Base-by-base conservation (phyloP, 1,140 invertebrate genomes). In the Nasonia giraulti region DNA sequence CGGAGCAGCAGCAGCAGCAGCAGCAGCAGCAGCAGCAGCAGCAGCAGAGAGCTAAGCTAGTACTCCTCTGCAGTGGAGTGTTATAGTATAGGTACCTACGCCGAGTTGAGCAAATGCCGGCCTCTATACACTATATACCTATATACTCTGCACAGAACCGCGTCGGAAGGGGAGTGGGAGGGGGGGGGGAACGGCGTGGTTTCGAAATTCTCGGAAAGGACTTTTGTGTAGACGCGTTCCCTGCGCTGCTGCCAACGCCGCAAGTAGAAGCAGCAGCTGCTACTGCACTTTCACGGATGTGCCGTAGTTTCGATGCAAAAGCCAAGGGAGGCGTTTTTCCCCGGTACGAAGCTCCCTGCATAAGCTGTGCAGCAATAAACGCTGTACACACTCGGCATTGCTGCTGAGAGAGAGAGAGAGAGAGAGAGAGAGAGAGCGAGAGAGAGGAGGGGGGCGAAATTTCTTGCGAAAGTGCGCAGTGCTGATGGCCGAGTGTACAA, bases 131-230 rank as follows among this genome's bases (percentile, higher is more conserved):
- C n/a, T 7, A 14, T 6, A 37, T 37, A 27, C 27, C 27, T 27
- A 27, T 27, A 27, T 27, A 5, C 20, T n/a, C 14, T 6, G n/a
- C 4, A 73, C 20, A 31, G 69, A 12, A 27, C 27, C 27, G 27
- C 27, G 69, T 23, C 69, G 73, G 17, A 68, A 23, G 27, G 80
- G 50, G 12, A 1, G 27, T 1, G 27, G 27, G 27, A 27, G 1
- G 27, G 27, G 27, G 20, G 71, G 62, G 50, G 66, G 27, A 37
- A 37, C 73, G 50, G 50, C 81, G 71, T 47, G 50, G 73, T 83
- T 83, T 83, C 73, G 81, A 83, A 83, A 83, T 83, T 77, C 74
- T 77, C 81, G 81, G 74, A 76, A 83, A 83, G 81, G 81, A 83
- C 81, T 83, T 82, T 82, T 82, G 66, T 82, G 79, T 80, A 69